phyloP scores from a whole-genome alignment of 2,888 invertebrate species.

The Drosophila incognita region DNA sequence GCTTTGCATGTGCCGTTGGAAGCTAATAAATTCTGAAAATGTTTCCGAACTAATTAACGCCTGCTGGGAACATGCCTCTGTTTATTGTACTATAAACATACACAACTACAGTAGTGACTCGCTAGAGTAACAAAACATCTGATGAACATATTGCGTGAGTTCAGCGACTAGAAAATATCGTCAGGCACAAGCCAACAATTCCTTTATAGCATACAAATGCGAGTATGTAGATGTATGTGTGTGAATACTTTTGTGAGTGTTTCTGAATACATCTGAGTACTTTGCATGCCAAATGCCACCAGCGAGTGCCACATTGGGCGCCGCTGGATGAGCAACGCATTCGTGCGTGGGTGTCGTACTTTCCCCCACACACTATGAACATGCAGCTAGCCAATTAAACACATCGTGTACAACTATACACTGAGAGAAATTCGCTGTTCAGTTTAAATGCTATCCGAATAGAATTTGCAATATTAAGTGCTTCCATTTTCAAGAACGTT shows the following conservation, averaged over 20 bases:
- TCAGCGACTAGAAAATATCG: constrained; percentile 49
- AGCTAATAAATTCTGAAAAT: constrained; percentile 60
- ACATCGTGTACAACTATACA: background rate
- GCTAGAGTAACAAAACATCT: constrained; percentile 50
- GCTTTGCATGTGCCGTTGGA: constrained; percentile 11
- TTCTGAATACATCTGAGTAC: background rate
- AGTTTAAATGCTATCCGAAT: background rate
- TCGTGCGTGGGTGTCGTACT: constrained; percentile 75
- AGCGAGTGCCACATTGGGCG: constrained; percentile 20
- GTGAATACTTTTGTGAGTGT: background rate
- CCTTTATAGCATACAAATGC: constrained; percentile 15
- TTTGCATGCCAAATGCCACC: constrained; percentile 47
- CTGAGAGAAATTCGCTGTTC: background rate
- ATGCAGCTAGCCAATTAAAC: constrained; percentile 62
- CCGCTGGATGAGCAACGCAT: constrained; percentile 68
- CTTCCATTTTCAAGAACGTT: background rate
- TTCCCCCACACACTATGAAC: constrained; percentile 60
- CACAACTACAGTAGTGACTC: constrained; percentile 27
- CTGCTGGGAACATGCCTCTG: constrained; percentile 17
- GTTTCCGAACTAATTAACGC: constrained; percentile 61
- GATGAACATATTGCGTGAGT: constrained; percentile 57
- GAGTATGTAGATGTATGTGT: background rate
- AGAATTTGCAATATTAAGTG: background rate
- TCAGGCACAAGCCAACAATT: constrained; percentile 19
- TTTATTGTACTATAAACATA: constrained; percentile 17